These are phyloP conservation scores for Parotia lawesii DNA, from an alignment of 2,113 vertebrate genomes.

Conservation along the genomic window DNA sequence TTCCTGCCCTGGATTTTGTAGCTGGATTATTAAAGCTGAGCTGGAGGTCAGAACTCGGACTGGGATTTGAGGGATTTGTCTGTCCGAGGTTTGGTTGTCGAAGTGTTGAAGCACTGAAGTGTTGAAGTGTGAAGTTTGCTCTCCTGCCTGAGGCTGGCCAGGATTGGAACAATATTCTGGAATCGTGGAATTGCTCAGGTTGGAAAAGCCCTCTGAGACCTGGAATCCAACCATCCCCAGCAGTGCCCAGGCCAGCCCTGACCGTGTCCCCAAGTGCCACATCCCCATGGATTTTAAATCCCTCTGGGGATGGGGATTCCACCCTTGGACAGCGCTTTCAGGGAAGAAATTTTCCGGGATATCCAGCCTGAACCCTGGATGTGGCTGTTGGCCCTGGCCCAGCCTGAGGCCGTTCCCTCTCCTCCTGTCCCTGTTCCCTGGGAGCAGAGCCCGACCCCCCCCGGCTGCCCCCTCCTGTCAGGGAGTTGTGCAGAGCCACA, in stretches of 20 bases:
- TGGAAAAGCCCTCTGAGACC: neutral
- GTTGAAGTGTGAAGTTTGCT: neutral
- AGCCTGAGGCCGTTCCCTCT: neutral
- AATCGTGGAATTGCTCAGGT: neutral
- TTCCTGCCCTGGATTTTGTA: neutral
- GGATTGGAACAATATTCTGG: rapidly evolving
- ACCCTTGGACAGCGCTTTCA: rapidly evolving
- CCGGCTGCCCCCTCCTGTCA: neutral
- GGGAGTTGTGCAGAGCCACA: neutral
- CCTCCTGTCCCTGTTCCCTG: neutral
- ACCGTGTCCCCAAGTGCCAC: neutral
- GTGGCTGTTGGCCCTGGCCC: neutral
- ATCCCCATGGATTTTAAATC: neutral
- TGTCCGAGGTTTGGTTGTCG: neutral
- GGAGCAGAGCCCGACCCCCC: neutral
- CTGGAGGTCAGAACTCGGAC: neutral
- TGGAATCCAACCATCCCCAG: neutral
- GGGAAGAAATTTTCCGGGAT: rapidly evolving
- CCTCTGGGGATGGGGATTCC: neutral
- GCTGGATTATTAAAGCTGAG: neutral
- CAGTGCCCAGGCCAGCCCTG: neutral
- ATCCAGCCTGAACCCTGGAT: neutral
- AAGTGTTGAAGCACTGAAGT: neutral
- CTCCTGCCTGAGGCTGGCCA: neutral
- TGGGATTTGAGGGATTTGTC: neutral